Percentiles rank a stretch among this genome's conserved stretches.
Conservation (phyloP, 2,113 vertebrate species). For the Peucedramus taeniatus region DNA sequence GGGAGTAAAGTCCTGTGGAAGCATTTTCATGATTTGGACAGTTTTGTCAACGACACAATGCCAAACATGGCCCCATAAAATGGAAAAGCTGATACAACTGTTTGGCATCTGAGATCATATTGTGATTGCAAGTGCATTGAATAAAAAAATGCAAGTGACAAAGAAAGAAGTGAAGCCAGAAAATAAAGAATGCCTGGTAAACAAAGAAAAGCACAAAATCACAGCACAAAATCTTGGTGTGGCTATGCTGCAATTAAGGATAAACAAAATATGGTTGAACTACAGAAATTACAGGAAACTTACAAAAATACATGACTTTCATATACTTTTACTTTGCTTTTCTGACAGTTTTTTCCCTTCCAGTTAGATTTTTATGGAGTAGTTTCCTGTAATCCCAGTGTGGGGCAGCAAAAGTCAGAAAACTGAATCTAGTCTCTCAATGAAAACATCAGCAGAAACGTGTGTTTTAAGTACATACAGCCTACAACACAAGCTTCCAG, state of each 20-base stretch:
- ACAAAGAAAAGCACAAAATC: not conserved
- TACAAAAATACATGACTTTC: not conserved
- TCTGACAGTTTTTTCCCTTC: not conserved
- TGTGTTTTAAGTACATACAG: not conserved
- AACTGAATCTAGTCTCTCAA: not conserved
- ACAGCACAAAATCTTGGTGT: not conserved
- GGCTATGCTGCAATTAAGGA: not conserved
- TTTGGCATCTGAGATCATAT: not conserved
- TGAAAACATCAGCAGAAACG: not conserved
- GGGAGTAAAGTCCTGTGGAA: not conserved
- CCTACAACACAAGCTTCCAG: not conserved
- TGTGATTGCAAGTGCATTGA: not conserved
- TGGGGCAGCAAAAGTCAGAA: conserved; percentile 34
- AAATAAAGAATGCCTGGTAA: not conserved
- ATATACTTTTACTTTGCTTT: not conserved
- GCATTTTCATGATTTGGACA: not conserved
- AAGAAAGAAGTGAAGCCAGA: not conserved
- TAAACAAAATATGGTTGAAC: not conserved
- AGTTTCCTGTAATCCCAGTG: not conserved
- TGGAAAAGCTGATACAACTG: not conserved
- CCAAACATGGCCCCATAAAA: not conserved
- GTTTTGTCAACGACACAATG: fast-evolving
- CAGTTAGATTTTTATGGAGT: not conserved
- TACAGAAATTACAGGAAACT: not conserved
- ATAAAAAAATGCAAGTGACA: not conserved